Evolutionary conservation across 2,888 invertebrate genomes (phyloP).

Genomic region (Ornithoptera priamus): DNA sequence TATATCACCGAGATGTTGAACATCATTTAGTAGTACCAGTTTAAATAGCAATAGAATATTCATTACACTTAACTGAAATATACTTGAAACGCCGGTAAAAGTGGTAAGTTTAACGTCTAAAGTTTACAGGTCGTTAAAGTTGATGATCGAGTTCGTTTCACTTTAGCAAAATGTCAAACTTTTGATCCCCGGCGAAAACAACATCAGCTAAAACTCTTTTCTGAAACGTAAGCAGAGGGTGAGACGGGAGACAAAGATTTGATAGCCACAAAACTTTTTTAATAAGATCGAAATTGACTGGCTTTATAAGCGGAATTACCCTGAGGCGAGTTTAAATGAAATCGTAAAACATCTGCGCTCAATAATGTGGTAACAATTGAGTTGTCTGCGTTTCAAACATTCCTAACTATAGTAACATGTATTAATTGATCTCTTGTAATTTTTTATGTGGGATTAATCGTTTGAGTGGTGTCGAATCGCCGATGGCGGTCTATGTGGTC

Average conservation of each 20-base stretch:
- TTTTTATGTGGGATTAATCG: constrained; percentile 70
- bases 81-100: constrained; percentile 48
- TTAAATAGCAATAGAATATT: constrained; percentile 32
- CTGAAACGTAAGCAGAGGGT: constrained; percentile 37
- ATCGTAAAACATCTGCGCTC: constrained; percentile 54
- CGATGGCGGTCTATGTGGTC: constrained; percentile 37
- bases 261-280: constrained; percentile 40
- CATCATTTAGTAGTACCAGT: constrained; percentile 2
- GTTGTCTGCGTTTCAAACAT: constrained; percentile 35
- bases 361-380: constrained; percentile 37
- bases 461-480: constrained; percentile 48
- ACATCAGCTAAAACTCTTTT: constrained; percentile 48
- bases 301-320: constrained; percentile 40
- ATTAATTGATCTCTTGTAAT: constrained; percentile 60
- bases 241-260: constrained; percentile 30
- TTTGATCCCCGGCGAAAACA: constrained; percentile 60
- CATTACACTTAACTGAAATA: constrained; percentile 35
- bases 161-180: constrained; percentile 45
- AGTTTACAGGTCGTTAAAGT: constrained; percentile 60
- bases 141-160: constrained; percentile 59
- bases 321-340: constrained; percentile 59
- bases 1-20: background rate
- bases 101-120: constrained; percentile 51
- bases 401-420: constrained; percentile 50
- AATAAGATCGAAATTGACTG: constrained; percentile 48